Evolutionary conservation across 2,797 vertebrate species (phyloP).

Genomic region (Bradypodion ventrale): DNA sequence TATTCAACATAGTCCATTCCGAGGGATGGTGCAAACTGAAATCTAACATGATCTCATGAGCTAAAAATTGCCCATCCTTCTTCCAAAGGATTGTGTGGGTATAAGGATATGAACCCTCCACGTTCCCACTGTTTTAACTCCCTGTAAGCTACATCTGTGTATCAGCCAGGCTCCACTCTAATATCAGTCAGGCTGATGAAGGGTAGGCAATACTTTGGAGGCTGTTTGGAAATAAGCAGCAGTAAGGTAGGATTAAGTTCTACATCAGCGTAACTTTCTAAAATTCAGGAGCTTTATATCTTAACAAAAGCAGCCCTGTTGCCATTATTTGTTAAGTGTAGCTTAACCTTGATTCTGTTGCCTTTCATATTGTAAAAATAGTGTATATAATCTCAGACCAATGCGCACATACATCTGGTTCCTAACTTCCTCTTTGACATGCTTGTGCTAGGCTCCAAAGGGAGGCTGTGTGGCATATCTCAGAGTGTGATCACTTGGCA

Average conservation of each 20-base stretch:
- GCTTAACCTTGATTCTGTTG: not conserved
- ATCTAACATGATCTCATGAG: not conserved
- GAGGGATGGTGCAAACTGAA: not conserved
- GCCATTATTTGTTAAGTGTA: not conserved
- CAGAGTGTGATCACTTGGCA: not conserved
- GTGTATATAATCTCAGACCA: not conserved
- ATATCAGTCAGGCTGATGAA: not conserved
- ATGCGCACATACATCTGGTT: not conserved
- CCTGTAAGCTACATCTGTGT: not conserved
- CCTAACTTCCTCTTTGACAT: not conserved
- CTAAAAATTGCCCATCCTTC: not conserved
- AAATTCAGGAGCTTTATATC: not conserved
- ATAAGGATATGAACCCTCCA: not conserved
- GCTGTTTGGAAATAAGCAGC: not conserved
- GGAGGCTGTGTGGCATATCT: not conserved
- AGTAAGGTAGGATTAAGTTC: too few relatives aligned
- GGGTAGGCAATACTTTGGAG: not conserved
- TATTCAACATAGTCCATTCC: not conserved
- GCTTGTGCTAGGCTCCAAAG: not conserved
- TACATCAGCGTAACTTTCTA: not conserved
- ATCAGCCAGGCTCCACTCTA: not conserved
- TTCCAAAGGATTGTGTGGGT: not conserved
- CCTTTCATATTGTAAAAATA: not conserved
- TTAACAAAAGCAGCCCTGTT: not conserved
- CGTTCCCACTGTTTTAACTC: not conserved